Percentiles rank a stretch among this genome's conserved stretches.
These are phyloP conservation scores for Patella vulgata DNA, from an alignment of 1,140 invertebrate species.

Conservation along the genomic window DNA sequence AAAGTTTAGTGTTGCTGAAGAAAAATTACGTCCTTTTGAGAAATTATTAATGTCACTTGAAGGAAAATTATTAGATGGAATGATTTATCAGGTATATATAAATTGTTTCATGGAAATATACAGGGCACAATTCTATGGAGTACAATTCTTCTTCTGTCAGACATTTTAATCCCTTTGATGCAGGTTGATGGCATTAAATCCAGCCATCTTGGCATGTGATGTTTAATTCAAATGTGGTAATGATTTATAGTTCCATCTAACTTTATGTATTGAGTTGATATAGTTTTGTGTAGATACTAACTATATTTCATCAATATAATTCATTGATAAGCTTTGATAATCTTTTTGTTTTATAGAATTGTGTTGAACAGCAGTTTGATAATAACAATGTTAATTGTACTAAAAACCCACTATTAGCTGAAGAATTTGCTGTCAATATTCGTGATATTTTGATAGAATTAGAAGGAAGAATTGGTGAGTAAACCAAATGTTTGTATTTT, in stretches of 20 bases:
- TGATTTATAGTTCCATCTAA: no score
- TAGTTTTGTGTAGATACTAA: no score
- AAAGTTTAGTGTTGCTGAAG: constrained; percentile 72
- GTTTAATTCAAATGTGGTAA: no score
- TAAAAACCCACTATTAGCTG: constrained; percentile 75
- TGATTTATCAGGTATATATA: constrained; percentile 75
- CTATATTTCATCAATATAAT: no score
- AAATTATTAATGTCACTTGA: constrained; percentile 76
- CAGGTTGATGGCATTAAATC: no score
- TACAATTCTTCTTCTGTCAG: no score
- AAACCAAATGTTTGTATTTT: neutral
- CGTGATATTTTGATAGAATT: constrained; percentile 74
- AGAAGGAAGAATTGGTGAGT: constrained; percentile 68
- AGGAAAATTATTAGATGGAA: constrained; percentile 72
- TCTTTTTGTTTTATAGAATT: constrained; percentile 65
- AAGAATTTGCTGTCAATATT: constrained; percentile 79
- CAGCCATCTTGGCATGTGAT: no score
- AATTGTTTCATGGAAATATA: no score
- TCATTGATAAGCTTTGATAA: no score
- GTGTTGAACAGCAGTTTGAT: constrained; percentile 75
- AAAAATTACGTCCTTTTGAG: constrained; percentile 74
- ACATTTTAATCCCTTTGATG: no score
- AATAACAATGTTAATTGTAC: constrained; percentile 69
- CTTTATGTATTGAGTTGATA: no score
- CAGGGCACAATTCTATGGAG: no score